A percentile compares a stretch with the other conserved stretches of the same genome.
Conservation (phyloP, 2,888 invertebrate species). For the Philereme transversata region DNA sequence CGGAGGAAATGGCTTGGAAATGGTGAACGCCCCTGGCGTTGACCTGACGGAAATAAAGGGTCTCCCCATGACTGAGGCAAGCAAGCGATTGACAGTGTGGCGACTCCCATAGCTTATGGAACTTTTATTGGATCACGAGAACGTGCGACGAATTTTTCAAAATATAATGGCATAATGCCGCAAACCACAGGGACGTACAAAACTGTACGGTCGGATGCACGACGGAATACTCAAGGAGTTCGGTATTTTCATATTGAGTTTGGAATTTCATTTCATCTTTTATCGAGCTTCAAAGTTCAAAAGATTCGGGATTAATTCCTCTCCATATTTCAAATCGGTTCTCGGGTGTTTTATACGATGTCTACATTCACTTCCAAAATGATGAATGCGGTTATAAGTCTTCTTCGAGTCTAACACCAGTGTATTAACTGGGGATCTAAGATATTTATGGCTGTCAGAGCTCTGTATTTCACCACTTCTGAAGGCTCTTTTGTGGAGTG, state of each 20-base stretch:
- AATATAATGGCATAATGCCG: not conserved
- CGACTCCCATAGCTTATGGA: conserved; percentile 34
- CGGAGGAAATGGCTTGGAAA: conserved; percentile 71
- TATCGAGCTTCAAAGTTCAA: conserved; percentile 10
- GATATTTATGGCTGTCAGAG: not conserved
- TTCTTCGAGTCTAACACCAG: not conserved
- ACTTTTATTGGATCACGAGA: conserved; percentile 24
- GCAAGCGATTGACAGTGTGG: conserved; percentile 28
- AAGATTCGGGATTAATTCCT: conserved; percentile 2
- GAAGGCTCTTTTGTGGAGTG: not conserved
- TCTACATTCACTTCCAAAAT: conserved; percentile 9
- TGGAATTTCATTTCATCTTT: conserved; percentile 12
- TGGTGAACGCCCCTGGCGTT: conserved; percentile 73
- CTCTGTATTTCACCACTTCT: not conserved
- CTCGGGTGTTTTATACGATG: not conserved
- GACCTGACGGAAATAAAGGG: conserved; percentile 73
- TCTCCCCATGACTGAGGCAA: conserved; percentile 38
- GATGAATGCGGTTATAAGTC: conserved; percentile 15
- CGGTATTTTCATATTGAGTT: conserved; percentile 5
- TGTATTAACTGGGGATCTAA: not conserved
- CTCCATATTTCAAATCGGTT: not conserved
- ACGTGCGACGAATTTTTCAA: conserved; percentile 7
- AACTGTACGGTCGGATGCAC: not conserved
- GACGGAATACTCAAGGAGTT: conserved; percentile 1
- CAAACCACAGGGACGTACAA: too few relatives aligned